These are phyloP conservation scores for Scatophagus argus DNA, from an alignment of 2,113 vertebrate genomes.

Conservation along the genomic window DNA sequence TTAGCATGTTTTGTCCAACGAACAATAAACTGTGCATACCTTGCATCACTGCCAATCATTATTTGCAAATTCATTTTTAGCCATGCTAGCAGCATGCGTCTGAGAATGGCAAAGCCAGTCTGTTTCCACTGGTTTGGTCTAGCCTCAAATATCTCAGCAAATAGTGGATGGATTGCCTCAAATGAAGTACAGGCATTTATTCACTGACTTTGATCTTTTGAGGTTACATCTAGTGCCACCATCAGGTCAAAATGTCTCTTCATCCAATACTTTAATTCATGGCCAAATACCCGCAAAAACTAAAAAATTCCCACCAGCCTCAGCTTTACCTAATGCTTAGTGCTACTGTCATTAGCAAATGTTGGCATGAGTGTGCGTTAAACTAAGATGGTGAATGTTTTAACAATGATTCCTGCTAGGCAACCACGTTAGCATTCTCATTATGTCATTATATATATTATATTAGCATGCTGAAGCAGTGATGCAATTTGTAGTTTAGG, in stretches of 20 bases:
- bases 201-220: not conserved
- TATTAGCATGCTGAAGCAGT: too few species aligned
- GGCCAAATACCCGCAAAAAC: not conserved
- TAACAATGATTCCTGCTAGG: not conserved
- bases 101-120: too few species aligned
- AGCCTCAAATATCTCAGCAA: not conserved
- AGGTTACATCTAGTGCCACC: too few species aligned
- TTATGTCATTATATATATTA: too few species aligned
- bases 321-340: not conserved
- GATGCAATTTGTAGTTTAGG: slow-evolving; percentile 33
- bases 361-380: not conserved
- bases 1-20: not conserved
- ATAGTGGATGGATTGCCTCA: not conserved
- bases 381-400: not conserved
- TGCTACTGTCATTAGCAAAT: not conserved
- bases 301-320: too few species aligned
- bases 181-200: not conserved
- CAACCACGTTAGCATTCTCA: not conserved
- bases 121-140: too few species aligned
- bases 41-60: not conserved
- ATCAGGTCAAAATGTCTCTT: too few species aligned
- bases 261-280: not conserved
- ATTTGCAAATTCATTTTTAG: too few species aligned
- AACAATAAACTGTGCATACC: not conserved
- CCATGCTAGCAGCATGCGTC: too few species aligned